Conservation (phyloP, 2,888 invertebrate genomes). For the Oxytorus armatus region DNA sequence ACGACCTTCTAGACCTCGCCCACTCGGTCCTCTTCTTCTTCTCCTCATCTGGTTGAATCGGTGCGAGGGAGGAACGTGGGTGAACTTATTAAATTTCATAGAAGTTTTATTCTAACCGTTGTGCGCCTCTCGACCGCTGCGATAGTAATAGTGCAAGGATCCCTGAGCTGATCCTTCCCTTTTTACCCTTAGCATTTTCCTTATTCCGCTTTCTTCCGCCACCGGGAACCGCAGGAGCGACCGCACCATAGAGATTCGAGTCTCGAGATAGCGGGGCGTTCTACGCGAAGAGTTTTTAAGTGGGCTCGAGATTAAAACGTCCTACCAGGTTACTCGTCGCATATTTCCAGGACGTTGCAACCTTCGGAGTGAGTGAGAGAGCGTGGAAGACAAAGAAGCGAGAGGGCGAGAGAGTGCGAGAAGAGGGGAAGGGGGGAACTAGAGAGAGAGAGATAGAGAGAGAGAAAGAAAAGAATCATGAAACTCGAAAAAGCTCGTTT, state of each 20-base stretch:
- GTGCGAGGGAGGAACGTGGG: constrained; percentile 69
- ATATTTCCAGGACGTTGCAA: constrained; percentile 75
- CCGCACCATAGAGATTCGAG: constrained; percentile 74
- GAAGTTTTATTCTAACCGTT: constrained; percentile 81
- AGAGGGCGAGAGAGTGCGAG: constrained; percentile 45
- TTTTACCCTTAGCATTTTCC: constrained; percentile 5
- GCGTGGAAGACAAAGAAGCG: constrained; percentile 49
- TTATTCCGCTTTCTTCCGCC: constrained; percentile 9
- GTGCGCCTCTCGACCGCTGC: constrained; percentile 27
- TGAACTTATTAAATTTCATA: constrained; percentile 84
- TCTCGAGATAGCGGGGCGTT: constrained; percentile 78
- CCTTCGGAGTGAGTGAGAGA: constrained; percentile 37
- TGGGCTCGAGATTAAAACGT: constrained; percentile 82
- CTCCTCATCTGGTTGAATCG: too few species aligned
- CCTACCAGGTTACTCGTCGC: constrained; percentile 72
- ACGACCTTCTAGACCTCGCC: constrained; percentile 42
- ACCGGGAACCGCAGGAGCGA: constrained; percentile 32
- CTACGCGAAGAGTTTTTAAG: constrained; percentile 82
- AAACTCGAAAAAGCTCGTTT: constrained; percentile 62
- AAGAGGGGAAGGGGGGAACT: constrained; percentile 5
- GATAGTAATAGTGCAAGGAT: constrained; percentile 28
- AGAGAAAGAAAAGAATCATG: constrained; percentile 42
- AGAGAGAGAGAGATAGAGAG: constrained; percentile 24
- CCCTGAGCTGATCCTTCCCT: constrained; percentile 27
- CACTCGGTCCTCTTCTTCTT: constrained; percentile 34